Base-by-base conservation (phyloP, 2,888 invertebrate genomes). In the Nezara viridula region DNA sequence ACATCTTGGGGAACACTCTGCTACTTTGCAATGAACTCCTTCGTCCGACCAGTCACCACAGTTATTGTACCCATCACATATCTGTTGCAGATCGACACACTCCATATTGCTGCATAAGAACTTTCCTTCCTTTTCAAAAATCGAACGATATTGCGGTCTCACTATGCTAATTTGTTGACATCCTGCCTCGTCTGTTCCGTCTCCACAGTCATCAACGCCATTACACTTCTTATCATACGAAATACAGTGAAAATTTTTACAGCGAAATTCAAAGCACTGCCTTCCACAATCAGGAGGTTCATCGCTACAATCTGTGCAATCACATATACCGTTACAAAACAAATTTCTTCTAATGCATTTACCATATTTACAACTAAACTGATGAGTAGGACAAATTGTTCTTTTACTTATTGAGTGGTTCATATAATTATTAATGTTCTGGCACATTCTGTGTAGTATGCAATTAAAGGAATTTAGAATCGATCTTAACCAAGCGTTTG, bases 31-130 rank as follows among this genome's bases (percentile, higher is more conserved):
- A 14, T 55, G 27, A 19, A 7, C 32, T 0, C 50, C 77, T 24
- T 88, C 88, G 32, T 88, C 88, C 0, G 88, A 88, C 24, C 88
- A 27, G 50, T 88, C 88, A 3, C 47, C 32, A 37, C 88, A 88
- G 19, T 73, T 49, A 14, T 66, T 73, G 10, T 49, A 19, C 2
- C 88, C 88, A 32, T 88, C 37, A 27, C 88, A 88, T 66, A 49
- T 37, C 14, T 77, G 4, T 27, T 55, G 14, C 3, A 73, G 9
- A 19, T 24, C 7, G 24, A 88, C 44, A 12, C 88, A 88, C 50
- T 32, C 16, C 24, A 21, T 21, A 73, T 77, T 49, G 5, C 32
- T 27, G 49, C 88, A 88, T 37, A 73, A 73, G 88, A 32, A 88
- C 27, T 37, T 32, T 27, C 88, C 88, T n/a, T 24, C 27, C 1